Percentiles rank a stretch among this genome's conserved stretches.
Conservation (phyloP, 2,888 invertebrate genomes). For the Hedychridium roseum region DNA sequence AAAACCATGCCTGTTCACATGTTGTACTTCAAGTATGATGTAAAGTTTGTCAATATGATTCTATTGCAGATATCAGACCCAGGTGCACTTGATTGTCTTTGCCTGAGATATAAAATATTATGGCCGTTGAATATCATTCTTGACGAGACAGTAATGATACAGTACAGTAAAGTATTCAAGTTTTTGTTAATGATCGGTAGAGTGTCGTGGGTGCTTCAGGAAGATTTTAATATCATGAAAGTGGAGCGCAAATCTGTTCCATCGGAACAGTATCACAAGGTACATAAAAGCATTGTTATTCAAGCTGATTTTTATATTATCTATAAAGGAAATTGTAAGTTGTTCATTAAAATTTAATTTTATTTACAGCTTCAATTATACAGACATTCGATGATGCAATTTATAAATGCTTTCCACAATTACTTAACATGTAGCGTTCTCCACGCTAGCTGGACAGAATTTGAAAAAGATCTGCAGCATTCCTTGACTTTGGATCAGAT, state of each 20-base stretch:
- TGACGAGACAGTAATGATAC: conserved; percentile 73
- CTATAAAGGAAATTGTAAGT: neutral
- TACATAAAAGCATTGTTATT: conserved; percentile 19
- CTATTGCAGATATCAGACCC: conserved; percentile 63
- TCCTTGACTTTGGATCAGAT: conserved; percentile 77
- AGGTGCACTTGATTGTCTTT: conserved; percentile 73
- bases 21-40: neutral
- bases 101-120: conserved; percentile 73
- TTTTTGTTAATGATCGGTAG: conserved; percentile 79
- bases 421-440: conserved; percentile 81
- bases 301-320: no score
- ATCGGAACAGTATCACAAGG: conserved; percentile 72
- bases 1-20: neutral
- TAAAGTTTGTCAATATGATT: conserved; percentile 2
- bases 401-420: conserved; percentile 78
- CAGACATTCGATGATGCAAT: conserved; percentile 79
- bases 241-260: conserved; percentile 67
- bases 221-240: conserved; percentile 75
- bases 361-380: conserved; percentile 69
- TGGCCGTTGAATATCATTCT: conserved; percentile 85
- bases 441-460: conserved; percentile 77
- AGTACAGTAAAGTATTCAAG: conserved; percentile 79
- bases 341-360: neutral
- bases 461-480: conserved; percentile 73
- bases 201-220: conserved; percentile 79